A percentile compares a stretch with the other conserved stretches of the same genome.
Evolutionary conservation across 1,140 invertebrate genomes (phyloP).

Genomic region (Sarcophaga peregrina): DNA sequence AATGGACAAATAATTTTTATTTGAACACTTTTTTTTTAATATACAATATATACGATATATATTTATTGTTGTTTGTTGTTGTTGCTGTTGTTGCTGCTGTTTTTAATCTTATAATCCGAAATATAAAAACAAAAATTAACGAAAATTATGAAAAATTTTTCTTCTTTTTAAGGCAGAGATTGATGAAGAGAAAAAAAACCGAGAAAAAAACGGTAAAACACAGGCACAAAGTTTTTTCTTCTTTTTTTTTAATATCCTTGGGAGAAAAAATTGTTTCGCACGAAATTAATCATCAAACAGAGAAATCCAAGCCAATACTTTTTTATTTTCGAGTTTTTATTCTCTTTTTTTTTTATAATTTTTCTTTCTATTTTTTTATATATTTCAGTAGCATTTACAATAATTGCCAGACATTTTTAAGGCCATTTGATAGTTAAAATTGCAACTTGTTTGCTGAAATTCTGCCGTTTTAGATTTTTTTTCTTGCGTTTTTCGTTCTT

Average conservation of each 20-base stretch:
- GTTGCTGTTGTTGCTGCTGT: too few relatives aligned
- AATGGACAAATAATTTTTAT: neutral
- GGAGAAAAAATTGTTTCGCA: neutral
- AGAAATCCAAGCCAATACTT: neutral
- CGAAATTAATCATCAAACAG: conserved; percentile 15
- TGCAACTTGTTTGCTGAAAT: conserved; percentile 12
- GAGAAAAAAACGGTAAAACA: neutral
- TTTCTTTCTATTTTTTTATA: neutral
- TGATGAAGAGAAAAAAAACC: neutral
- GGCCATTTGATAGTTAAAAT: conserved; percentile 30
- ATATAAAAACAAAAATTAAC: neutral
- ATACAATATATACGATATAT: too few relatives aligned
- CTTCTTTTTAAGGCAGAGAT: conserved; percentile 9
- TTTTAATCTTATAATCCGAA: neutral
- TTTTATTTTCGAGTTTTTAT: neutral
- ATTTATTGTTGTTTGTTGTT: too few relatives aligned
- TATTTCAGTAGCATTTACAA: neutral
- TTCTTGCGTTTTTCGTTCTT: neutral
- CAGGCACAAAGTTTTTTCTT: too few relatives aligned
- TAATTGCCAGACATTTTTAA: conserved; percentile 37
- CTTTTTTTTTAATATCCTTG: neutral
- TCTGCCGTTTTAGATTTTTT: neutral
- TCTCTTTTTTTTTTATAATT: neutral
- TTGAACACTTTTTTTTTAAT: neutral
- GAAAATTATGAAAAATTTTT: neutral